phyloP scores from a whole-genome alignment of 2,797 vertebrate species.

The Rhinogobio ventralis region DNA sequence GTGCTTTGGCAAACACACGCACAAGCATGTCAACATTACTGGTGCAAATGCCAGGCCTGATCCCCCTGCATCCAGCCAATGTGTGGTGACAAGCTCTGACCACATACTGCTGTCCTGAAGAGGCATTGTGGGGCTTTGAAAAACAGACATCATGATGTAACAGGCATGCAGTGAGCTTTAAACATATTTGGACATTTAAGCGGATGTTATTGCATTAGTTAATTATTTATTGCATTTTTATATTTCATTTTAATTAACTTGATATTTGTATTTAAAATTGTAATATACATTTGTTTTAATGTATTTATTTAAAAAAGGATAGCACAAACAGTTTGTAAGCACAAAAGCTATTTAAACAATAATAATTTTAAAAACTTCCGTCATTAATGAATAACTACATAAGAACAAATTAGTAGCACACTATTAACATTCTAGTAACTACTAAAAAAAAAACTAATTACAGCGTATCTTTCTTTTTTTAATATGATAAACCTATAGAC shows the following conservation, averaged over 20 bases:
- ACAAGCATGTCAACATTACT: conserved; percentile 60
- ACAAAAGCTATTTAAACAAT: not conserved
- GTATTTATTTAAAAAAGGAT: not conserved
- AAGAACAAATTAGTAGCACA: too few species aligned
- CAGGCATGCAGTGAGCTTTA: not conserved
- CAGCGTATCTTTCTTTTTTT: too few species aligned
- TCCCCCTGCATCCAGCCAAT: conserved; percentile 43
- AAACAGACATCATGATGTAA: conserved; percentile 18
- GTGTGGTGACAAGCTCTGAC: conserved; percentile 55
- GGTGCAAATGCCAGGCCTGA: conserved; percentile 61
- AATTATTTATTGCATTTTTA: not conserved
- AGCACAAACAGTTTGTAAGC: not conserved
- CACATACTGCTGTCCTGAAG: not conserved
- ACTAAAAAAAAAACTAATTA: too few species aligned
- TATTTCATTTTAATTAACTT: not conserved
- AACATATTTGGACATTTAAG: not conserved
- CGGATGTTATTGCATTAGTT: not conserved
- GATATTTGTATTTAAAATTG: not conserved
- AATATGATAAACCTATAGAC: too few species aligned
- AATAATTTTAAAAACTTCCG: not conserved
- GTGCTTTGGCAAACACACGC: conserved; percentile 62
- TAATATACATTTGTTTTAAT: not conserved
- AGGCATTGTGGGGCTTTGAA: not conserved
- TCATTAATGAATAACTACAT: too few species aligned
- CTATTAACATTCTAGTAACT: too few species aligned